Percentiles rank a stretch among this genome's conserved stretches.
phyloP scores from a whole-genome alignment of 2,113 vertebrate genomes.

The Opisthocomus hoazin region DNA sequence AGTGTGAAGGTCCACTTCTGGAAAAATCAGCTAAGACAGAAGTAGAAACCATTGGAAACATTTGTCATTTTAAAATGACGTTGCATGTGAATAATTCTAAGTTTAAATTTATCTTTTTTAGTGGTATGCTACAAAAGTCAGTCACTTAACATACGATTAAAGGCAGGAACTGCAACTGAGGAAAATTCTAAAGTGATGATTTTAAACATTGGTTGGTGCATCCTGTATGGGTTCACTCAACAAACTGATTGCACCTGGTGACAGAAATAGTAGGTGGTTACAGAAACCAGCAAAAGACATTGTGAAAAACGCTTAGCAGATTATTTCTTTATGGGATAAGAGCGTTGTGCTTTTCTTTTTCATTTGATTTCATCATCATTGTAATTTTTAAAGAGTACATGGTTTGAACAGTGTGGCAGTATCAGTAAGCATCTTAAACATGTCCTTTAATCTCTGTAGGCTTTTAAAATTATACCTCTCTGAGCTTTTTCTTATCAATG shows the following conservation, averaged over 20 bases:
- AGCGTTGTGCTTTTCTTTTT: background rate
- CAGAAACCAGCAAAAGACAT: background rate
- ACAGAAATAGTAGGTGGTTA: constrained; percentile 6
- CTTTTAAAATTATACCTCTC: background rate
- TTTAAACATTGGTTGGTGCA: background rate
- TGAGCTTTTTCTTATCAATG: background rate
- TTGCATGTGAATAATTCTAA: background rate
- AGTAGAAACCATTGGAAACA: background rate
- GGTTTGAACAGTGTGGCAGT: background rate
- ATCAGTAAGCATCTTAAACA: background rate
- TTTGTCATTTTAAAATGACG: background rate
- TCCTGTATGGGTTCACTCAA: background rate
- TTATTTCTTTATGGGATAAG: background rate
- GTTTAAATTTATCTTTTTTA: background rate
- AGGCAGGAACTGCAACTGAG: background rate
- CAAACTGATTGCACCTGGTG: background rate
- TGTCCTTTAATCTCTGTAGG: background rate
- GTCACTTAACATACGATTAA: background rate
- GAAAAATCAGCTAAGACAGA: background rate
- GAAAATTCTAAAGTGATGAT: background rate
- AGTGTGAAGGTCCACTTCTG: background rate
- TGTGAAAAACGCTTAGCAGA: background rate
- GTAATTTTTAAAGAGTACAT: background rate
- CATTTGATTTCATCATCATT: background rate
- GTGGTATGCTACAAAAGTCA: background rate